A percentile compares a stretch with the other conserved stretches of the same genome.
phyloP scores from a whole-genome alignment of 53 echinoderm and acorn worm species.

The Echinarachnius parma region DNA sequence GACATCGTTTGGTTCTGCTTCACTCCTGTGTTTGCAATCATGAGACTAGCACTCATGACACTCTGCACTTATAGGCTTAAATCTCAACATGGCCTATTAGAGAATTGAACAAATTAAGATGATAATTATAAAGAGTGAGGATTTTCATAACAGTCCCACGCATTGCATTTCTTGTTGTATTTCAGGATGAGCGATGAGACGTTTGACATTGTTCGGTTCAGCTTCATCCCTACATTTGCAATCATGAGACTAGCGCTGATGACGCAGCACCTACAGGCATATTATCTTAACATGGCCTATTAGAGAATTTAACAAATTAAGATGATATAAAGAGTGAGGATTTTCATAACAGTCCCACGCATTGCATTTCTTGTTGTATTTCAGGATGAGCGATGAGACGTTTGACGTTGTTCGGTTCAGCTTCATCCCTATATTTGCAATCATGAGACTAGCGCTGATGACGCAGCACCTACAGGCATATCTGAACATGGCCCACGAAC shows the following conservation, averaged over 20 bases:
- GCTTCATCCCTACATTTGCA: slow-evolving; percentile 75
- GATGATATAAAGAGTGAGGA: too few relatives aligned
- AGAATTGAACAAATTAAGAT: too few relatives aligned
- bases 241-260: slow-evolving; percentile 65
- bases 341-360: too few relatives aligned
- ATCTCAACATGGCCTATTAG: slow-evolving; percentile 95
- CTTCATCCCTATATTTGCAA: slow-evolving; percentile 73
- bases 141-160: too few relatives aligned
- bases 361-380: not conserved
- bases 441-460: slow-evolving; percentile 67
- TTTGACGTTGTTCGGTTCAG: slow-evolving; percentile 86
- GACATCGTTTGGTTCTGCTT: slow-evolving; percentile 79
- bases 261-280: slow-evolving; percentile 79
- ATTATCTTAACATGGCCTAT: slow-evolving; percentile 96
- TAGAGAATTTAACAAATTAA: slow-evolving; percentile 79
- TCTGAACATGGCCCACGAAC: slow-evolving; percentile 96
- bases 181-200: slow-evolving; percentile 79
- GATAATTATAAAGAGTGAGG: too few relatives aligned
- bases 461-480: slow-evolving; percentile 85
- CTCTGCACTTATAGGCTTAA: not conserved
- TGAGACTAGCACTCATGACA: slow-evolving; percentile 70
- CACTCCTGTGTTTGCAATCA: slow-evolving; percentile 69
- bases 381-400: slow-evolving; percentile 76
- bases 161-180: not conserved
- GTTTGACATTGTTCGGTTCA: slow-evolving; percentile 84